These are phyloP conservation scores for Dione vanillae DNA, from an alignment of 2,888 invertebrate genomes.

Conservation along the genomic window DNA sequence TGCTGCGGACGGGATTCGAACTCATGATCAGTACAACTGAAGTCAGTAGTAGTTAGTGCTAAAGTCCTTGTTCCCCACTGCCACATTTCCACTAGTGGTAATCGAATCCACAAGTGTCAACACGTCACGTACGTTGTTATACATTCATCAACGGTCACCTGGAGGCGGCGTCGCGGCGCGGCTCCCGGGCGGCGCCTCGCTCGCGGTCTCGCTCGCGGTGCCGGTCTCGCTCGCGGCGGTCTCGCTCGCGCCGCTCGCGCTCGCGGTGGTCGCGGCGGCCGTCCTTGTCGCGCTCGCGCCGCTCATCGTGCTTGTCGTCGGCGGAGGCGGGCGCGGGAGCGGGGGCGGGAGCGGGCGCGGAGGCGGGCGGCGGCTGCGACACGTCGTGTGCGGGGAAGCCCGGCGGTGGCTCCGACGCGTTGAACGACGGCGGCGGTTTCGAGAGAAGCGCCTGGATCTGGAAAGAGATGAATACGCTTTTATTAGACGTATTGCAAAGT, in stretches of 20 bases:
- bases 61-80: too few species aligned
- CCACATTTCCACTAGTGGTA: too few species aligned
- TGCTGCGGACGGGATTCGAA: too few species aligned
- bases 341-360: conserved; percentile 60
- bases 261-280: conserved; percentile 58
- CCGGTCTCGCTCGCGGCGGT: conserved; percentile 33
- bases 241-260: conserved; percentile 45
- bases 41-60: too few species aligned
- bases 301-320: conserved; percentile 58
- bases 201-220: conserved; percentile 19
- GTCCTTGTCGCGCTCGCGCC: conserved; percentile 62
- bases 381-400: conserved; percentile 59
- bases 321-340: conserved; percentile 60
- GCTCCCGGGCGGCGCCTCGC: not conserved
- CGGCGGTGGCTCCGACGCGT: conserved; percentile 73
- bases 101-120: too few species aligned
- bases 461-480: too few species aligned
- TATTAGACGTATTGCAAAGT: not conserved
- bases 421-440: conserved; percentile 79
- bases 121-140: too few species aligned
- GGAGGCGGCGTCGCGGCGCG: too few species aligned
- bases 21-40: too few species aligned
- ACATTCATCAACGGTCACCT: too few species aligned
- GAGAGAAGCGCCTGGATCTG: conserved; percentile 78
- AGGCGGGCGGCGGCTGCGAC: conserved; percentile 60